These are phyloP conservation scores for Mesorhabditis sp. DNA, from an alignment of 2,888 invertebrate species.

Conservation along the genomic window DNA sequence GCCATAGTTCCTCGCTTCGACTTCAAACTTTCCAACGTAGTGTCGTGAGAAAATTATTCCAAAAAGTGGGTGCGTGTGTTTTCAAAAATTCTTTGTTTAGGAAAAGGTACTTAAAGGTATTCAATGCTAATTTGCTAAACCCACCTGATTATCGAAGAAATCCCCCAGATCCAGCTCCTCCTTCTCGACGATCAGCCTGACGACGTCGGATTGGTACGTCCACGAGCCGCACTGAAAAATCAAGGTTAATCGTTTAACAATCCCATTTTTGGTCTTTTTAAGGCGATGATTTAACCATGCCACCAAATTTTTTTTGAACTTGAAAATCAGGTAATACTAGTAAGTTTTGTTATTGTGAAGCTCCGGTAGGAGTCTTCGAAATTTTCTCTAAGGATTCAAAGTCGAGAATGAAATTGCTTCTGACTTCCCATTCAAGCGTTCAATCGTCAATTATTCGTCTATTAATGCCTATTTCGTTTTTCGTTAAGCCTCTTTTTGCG, in stretches of 20 bases:
- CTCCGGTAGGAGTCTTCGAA: too few species aligned
- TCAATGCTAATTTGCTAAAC: neutral
- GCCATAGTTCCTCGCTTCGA: too few species aligned
- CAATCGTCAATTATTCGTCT: too few species aligned
- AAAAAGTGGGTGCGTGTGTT: neutral
- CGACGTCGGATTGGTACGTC: conserved; percentile 53
- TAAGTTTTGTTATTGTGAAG: too few species aligned
- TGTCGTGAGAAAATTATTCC: neutral
- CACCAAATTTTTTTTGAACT: neutral
- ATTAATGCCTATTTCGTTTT: too few species aligned
- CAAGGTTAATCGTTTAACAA: neutral
- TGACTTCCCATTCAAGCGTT: too few species aligned
- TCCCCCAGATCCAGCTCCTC: conserved; percentile 52
- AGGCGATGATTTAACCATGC: neutral
- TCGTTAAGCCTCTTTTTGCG: too few species aligned
- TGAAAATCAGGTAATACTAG: neutral
- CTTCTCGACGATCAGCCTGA: conserved; percentile 44
- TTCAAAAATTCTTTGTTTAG: neutral
- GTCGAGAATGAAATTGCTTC: too few species aligned
- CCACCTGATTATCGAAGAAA: conserved; percentile 56
- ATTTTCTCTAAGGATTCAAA: too few species aligned
- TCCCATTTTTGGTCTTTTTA: neutral
- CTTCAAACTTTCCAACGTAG: too few species aligned
- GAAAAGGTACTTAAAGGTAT: neutral
- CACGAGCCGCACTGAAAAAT: conserved; percentile 54